phyloP scores from a whole-genome alignment of 2,797 vertebrate genomes.

The Chrosomus eos region DNA sequence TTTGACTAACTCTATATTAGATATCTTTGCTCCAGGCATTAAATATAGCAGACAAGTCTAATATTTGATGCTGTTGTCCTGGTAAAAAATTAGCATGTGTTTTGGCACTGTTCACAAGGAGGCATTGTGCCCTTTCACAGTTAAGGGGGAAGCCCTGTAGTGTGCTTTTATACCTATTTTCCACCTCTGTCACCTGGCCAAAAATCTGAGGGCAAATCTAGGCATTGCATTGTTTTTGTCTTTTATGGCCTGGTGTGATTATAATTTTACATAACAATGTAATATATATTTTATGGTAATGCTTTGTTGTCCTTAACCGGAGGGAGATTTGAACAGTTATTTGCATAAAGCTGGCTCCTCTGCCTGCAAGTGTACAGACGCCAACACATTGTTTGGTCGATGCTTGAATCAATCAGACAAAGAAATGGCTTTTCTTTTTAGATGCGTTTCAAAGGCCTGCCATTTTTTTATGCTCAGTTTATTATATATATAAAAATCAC shows the following conservation, averaged over 20 bases:
- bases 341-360: conserved; percentile 3
- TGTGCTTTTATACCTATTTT: background rate
- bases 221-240: background rate
- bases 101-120: conserved; percentile 61
- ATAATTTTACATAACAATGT: conserved; percentile 10
- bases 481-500: conserved; percentile 46
- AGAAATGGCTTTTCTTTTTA: background rate
- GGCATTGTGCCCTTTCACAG: conserved; percentile 47
- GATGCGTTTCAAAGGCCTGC: background rate
- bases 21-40: background rate
- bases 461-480: conserved; percentile 29
- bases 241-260: background rate
- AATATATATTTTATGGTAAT: background rate
- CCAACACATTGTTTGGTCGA: background rate
- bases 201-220: background rate
- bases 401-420: conserved; percentile 6
- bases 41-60: background rate
- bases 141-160: conserved; percentile 35
- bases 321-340: background rate
- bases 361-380: background rate
- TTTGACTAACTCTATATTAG: background rate
- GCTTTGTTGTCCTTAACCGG: conserved; percentile 1
- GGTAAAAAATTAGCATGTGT: conserved; percentile 40
- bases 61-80: background rate
- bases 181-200: background rate